phyloP scores from a whole-genome alignment of 1,140 invertebrate species.

The Aphelinus certus region DNA sequence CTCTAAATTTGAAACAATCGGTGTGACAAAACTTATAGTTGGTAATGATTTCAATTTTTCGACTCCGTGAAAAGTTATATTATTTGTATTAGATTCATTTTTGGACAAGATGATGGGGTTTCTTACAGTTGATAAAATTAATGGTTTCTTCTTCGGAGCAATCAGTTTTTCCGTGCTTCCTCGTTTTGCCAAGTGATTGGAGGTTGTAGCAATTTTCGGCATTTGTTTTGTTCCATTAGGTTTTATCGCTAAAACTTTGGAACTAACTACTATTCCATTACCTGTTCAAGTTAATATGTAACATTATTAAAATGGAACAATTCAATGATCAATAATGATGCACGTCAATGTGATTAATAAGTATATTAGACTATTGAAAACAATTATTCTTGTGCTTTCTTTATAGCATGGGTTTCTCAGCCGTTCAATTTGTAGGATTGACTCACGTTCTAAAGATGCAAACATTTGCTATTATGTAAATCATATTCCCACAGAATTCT shows the following conservation, averaged over 20 bases:
- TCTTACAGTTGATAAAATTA: conserved; percentile 40
- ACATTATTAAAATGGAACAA: too few relatives aligned
- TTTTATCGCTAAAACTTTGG: conserved; percentile 52
- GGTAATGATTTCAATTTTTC: conserved; percentile 19
- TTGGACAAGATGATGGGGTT: conserved; percentile 55
- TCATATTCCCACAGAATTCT: too few relatives aligned
- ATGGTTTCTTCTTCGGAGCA: conserved; percentile 44
- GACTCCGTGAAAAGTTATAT: conserved; percentile 9
- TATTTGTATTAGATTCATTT: conserved; percentile 19
- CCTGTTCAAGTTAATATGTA: conserved; percentile 33
- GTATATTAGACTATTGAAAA: too few relatives aligned
- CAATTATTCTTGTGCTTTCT: too few relatives aligned
- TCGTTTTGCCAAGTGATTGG: background rate
- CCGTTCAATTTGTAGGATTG: too few relatives aligned
- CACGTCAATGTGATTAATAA: too few relatives aligned
- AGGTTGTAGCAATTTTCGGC: background rate
- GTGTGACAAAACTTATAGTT: conserved; percentile 14
- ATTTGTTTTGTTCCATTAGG: conserved; percentile 26
- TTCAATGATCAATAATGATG: too few relatives aligned
- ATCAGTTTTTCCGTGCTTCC: conserved; percentile 33
- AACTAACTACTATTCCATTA: conserved; percentile 46
- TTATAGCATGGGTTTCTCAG: too few relatives aligned
- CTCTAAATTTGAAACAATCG: background rate
- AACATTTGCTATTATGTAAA: too few relatives aligned
- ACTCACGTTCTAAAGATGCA: too few relatives aligned